Evolutionary conservation across 2,888 invertebrate species (phyloP).

Genomic region (Nomada goodeniana): DNA sequence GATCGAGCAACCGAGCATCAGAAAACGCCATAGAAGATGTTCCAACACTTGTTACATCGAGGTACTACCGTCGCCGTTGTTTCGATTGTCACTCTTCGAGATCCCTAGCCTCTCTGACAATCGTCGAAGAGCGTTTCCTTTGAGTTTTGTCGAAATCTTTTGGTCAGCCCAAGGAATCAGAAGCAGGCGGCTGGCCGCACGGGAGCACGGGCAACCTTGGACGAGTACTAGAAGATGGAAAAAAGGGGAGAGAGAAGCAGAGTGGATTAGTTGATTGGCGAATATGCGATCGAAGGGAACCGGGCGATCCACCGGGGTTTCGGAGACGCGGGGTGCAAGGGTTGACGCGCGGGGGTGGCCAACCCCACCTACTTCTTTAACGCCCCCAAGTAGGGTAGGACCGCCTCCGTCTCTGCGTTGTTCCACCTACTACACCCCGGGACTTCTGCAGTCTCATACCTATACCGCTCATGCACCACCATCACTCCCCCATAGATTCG

Average conservation of each 20-base stretch:
- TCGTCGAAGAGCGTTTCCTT: conserved; percentile 36
- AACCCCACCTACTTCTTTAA: conserved; percentile 82
- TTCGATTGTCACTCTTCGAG: not conserved
- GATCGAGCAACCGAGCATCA: not conserved
- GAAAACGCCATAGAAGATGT: conserved; percentile 17
- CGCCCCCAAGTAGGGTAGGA: conserved; percentile 83
- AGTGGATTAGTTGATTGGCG: conserved; percentile 78
- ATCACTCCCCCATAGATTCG: conserved; percentile 68
- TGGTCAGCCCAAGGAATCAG: conserved; percentile 43
- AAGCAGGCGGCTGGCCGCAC: conserved; percentile 56
- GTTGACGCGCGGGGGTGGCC: conserved; percentile 79
- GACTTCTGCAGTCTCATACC: conserved; percentile 76
- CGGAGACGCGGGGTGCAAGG: conserved; percentile 75
- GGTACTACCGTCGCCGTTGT: not conserved
- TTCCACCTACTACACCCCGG: conserved; percentile 82
- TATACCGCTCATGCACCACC: conserved; percentile 71
- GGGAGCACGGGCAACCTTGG: conserved; percentile 48
- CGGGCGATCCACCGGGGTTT: conserved; percentile 73
- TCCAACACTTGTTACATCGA: conserved; percentile 22
- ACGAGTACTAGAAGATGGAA: conserved; percentile 53
- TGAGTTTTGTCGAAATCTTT: conserved; percentile 66
- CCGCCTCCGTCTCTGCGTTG: conserved; percentile 82
- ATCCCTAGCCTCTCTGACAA: conserved; percentile 1
- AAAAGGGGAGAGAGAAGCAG: conserved; percentile 58
- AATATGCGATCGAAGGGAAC: conserved; percentile 79